These are phyloP conservation scores for Ceuthmochares aereus DNA, from an alignment of 2,113 vertebrate species.

Conservation along the genomic window DNA sequence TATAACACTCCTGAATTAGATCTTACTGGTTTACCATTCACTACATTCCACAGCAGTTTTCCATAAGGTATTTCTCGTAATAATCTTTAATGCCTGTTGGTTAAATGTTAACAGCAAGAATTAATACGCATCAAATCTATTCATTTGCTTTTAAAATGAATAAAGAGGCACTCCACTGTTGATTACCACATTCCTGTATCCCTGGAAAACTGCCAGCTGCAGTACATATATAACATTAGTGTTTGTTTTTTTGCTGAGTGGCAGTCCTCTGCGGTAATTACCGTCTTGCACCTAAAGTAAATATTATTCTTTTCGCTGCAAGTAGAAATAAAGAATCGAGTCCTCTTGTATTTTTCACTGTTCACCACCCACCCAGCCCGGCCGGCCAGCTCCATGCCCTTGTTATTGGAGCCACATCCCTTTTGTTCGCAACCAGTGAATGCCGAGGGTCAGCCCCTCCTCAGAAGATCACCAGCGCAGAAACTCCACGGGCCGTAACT, in stretches of 20 bases:
- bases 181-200: constrained; percentile 25
- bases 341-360: neutral
- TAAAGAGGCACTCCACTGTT: constrained; percentile 7
- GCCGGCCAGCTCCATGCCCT: neutral
- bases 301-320: neutral
- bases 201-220: neutral
- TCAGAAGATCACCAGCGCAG: neutral
- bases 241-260: neutral
- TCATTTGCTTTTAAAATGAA: neutral
- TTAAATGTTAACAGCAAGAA: neutral
- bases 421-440: neutral
- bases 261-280: constrained; percentile 6
- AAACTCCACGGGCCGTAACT: neutral
- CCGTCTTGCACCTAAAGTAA: constrained; percentile 12
- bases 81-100: neutral
- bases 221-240: neutral
- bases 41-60: neutral
- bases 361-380: neutral
- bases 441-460: neutral
- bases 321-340: neutral
- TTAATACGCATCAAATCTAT: neutral
- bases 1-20: neutral
- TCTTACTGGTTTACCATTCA: neutral
- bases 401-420: neutral
- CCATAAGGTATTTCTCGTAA: neutral